A percentile compares a stretch with the other conserved stretches of the same genome.
These are phyloP conservation scores for Ophraella communa DNA, from an alignment of 2,888 invertebrate genomes.

Conservation along the genomic window DNA sequence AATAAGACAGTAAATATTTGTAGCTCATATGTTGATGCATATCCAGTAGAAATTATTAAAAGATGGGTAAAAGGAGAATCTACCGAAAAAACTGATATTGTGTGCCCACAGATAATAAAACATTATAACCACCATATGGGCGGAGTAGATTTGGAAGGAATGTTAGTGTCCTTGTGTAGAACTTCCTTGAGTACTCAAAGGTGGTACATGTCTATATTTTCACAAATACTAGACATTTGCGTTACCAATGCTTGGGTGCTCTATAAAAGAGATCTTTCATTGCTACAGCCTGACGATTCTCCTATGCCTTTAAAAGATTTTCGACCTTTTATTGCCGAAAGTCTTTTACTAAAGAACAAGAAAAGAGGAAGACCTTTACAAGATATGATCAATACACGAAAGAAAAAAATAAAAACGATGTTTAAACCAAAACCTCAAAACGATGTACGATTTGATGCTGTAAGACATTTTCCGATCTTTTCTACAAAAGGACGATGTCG, in stretches of 20 bases:
- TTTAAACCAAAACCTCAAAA: conserved; percentile 10
- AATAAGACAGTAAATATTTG: conserved; percentile 20
- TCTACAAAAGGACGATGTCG: conserved; percentile 7
- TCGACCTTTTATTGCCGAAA: background rate
- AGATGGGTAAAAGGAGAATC: conserved; percentile 19
- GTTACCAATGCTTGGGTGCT: conserved; percentile 18
- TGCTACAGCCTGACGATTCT: conserved; percentile 5
- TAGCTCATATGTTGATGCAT: conserved; percentile 18
- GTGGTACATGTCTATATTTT: conserved; percentile 21
- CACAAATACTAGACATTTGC: conserved; percentile 24
- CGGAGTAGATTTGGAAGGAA: background rate
- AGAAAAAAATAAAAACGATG: conserved; percentile 8
- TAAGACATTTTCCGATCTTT: conserved; percentile 6
- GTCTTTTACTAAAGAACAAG: background rate
- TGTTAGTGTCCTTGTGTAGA: background rate
- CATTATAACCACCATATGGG: background rate
- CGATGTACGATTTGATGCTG: conserved; percentile 5
- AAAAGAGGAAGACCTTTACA: conserved; percentile 8
- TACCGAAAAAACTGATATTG: conserved; percentile 34
- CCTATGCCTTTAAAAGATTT: conserved; percentile 16
- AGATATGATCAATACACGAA: conserved; percentile 2
- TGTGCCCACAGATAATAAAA: background rate
- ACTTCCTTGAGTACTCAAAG: conserved; percentile 14
- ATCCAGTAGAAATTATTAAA: conserved; percentile 15
- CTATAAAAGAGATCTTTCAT: conserved; percentile 13